Evolutionary conservation across 2,797 vertebrate species (phyloP).

Genomic region (Denticeps clupeoides): DNA sequence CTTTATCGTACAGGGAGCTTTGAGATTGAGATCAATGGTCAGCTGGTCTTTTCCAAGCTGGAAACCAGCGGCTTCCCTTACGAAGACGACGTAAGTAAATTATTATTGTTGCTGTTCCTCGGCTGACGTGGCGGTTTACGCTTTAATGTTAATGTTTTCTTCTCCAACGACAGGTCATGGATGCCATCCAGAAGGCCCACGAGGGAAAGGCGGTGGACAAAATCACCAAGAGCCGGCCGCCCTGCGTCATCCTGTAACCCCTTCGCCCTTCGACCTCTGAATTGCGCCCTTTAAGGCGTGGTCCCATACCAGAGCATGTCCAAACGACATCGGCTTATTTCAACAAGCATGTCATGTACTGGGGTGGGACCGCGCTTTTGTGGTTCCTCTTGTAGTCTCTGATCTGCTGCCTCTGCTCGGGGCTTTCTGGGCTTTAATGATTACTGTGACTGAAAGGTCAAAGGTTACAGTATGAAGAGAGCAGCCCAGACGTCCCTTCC

Average conservation of each 20-base stretch:
- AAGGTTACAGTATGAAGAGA: conserved; percentile 45
- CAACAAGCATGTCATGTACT: no score
- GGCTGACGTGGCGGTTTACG: no score
- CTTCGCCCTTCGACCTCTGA: not conserved
- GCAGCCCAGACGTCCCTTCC: conserved; percentile 21
- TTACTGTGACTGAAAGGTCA: conserved; percentile 34
- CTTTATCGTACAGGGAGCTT: no score
- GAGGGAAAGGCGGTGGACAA: conserved; percentile 74
- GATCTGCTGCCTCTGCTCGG: no score
- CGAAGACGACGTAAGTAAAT: conserved; percentile 77
- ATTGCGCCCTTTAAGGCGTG: not conserved
- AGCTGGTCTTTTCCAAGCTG: conserved; percentile 81
- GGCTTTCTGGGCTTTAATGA: conserved; percentile 45
- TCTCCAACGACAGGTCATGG: conserved; percentile 67
- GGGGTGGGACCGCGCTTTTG: conserved; percentile 24
- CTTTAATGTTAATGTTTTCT: not conserved
- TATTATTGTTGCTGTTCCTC: not conserved
- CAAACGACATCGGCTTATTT: no score
- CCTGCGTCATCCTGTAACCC: conserved; percentile 77
- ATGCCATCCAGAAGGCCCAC: conserved; percentile 58
- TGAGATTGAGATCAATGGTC: conserved; percentile 78
- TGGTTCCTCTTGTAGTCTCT: conserved; percentile 24
- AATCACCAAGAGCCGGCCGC: conserved; percentile 78
- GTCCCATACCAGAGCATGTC: not conserved
- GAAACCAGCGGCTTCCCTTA: conserved; percentile 81